Base-by-base conservation (phyloP, 2,797 vertebrate genomes). In the Neolamprologus multifasciatus region DNA sequence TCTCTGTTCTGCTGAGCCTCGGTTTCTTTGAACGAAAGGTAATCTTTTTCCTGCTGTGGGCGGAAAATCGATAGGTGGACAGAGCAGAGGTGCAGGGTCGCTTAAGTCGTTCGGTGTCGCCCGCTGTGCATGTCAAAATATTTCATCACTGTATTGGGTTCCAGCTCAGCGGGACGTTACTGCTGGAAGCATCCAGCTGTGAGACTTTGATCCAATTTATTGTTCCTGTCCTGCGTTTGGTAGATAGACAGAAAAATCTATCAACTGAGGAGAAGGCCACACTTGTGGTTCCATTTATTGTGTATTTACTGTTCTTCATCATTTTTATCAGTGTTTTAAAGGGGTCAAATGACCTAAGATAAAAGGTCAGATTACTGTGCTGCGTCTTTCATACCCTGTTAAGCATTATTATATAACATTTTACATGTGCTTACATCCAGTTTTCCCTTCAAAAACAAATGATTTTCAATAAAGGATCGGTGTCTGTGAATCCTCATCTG, bases 1-100 rank as follows among this genome's bases (percentile, higher is more conserved):
- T 93, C 89, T 88, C 88, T 81, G 83, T 91, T 86, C 91, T 90
- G 92, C 90, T 94, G 92, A 95, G 90, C 78, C 69, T 77, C 31
- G 11, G 54, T 88, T 86, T 92, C 86, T 84, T 84, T 50, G 80
- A 89, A 88, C 43, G 86, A 94, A 94, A 93, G 93, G 92, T 96
- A 88, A 94, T 88, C 80, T 84, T 55, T 91, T 84, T 89, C 85
- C 90, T 84, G 82, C 87, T 82, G 83, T 0, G 45, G 71, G 84
- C 16, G 64, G 88, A 82, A 89, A 92, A 95, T 95, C 91, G 11
- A 94, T 94, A 83, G 77, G 31, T 86, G 79, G 79, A 82, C 83
- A 62, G 79, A 86, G 23, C 77, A 45, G 82, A 82, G 84, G 76
- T 79, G 82, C 74, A 57, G 80, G 86, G 83, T 90, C 77, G 83